Base-by-base conservation (phyloP, 1,140 invertebrate species). In the Pantala flavescens region DNA sequence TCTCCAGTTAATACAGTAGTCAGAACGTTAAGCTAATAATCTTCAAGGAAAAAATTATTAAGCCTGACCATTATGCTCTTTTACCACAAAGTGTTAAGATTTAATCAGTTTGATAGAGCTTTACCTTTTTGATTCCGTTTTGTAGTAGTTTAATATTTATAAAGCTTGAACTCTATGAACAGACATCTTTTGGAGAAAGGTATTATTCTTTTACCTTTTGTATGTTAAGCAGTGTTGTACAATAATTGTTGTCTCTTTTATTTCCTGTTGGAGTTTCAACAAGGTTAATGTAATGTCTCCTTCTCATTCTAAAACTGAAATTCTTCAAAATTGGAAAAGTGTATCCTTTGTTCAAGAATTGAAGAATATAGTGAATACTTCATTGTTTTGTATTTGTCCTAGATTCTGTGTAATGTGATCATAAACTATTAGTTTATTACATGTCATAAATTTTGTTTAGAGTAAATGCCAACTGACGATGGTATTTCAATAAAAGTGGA, bases 351-450 rank as follows among this genome's bases (percentile, higher is more conserved):
- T 63, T 21, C 49, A 63, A 63, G 16, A 63, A 5, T 63, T 63
- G 49, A 21, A 63, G 49, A 63, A 63, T 19, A 63, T 63, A 63
- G 49, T 21, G n/a, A 21, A 16, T 63, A 21, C 14, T 63, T 63
- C 49, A 16, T 63, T 63, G 49, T 63, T 63, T 63, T 63, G 49
- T 63, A 63, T 63, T 21, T 63, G 49, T 63, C 49, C 16, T 63
- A 63, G 49, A 63, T 63, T 63, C 49, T 63, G 49, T 63, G 49
- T 63, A 63, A 63, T 63, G 49, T 63, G 49, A 63, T 63, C n/a
- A 63, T 63, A 63, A 19, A 63, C 14, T 63, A 63, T 63, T 63
- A 63, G 49, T 63, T 63, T 63, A 63, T 63, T 63, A 21, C n/a
- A 63, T 63, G 49, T 63, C 49, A 63, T 63, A 19, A 3, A 19